These are phyloP conservation scores for Macropodus opercularis DNA, from an alignment of 2,797 vertebrate genomes.

Conservation along the genomic window DNA sequence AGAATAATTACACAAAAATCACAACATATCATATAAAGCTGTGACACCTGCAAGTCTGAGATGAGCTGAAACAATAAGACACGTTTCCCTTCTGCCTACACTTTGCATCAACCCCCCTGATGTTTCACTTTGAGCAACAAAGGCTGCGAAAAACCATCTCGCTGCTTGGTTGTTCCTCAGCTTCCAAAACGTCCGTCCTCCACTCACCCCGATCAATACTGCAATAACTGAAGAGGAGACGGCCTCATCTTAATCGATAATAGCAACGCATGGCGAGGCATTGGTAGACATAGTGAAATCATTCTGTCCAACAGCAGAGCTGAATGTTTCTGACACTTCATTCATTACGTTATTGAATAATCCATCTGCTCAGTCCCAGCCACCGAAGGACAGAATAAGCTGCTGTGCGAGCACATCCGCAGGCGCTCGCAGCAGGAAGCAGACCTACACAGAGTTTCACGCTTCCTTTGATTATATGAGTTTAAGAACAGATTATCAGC, in stretches of 20 bases:
- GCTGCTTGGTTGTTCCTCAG: constrained; percentile 23
- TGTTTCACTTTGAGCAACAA: constrained; percentile 12
- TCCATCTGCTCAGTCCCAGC: constrained; percentile 67
- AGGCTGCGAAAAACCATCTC: constrained; percentile 17
- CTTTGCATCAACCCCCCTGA: neutral
- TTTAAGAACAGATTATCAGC: constrained; percentile 21
- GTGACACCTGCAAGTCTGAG: too few species aligned
- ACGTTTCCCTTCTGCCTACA: neutral
- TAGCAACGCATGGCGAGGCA: constrained; percentile 63
- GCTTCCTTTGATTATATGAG: constrained; percentile 41
- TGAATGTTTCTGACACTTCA: constrained; percentile 77
- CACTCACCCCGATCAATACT: constrained; percentile 75
- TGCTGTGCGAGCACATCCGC: constrained; percentile 50
- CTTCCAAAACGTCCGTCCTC: constrained; percentile 41
- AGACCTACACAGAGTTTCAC: constrained; percentile 32
- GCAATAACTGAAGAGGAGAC: constrained; percentile 78
- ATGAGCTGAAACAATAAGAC: neutral
- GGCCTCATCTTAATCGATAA: constrained; percentile 81
- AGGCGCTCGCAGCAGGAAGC: constrained; percentile 37
- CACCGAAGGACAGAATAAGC: constrained; percentile 57
- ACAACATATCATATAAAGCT: too few species aligned
- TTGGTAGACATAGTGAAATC: constrained; percentile 75
- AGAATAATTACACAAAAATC: too few species aligned
- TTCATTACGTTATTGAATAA: constrained; percentile 81
- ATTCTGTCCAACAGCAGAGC: constrained; percentile 66